Base-by-base conservation (phyloP, 1,140 invertebrate genomes). In the Riptortus pedestris region DNA sequence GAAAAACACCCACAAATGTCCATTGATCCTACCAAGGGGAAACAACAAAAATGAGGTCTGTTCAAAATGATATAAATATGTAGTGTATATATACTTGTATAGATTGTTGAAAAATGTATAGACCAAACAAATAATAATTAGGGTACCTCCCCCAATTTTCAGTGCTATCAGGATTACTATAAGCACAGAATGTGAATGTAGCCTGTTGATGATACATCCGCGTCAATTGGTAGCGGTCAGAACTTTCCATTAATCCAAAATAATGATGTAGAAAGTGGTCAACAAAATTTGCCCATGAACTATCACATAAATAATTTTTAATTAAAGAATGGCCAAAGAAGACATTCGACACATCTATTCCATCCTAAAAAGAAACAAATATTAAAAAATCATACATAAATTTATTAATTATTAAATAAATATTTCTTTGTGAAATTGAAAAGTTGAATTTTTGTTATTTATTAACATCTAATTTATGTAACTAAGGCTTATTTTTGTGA, bases 181-280 rank as follows among this genome's bases (percentile, higher is more conserved):
- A 55, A 18, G 22, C 24, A 55, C 20, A 55, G 12, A 55, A 26
- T 18, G 20, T 55, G 22, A 55, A 55, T 3, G 3, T 22, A 55
- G 51, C 51, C 12, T 18, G 5, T 55, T 55, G 18, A 26, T 64
- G 63, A 28, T 64, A 64, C 12, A 38, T 45, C 27, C 52, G 31
- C n/a, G 11, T 47, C 22, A 64, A 28, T 9, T 59, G 27, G 5
- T 59, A 22, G 9, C 52, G 27, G 18, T 59, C 38, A 2, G 51
- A 14, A 27, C 51, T 59, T 22, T 64, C 63, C 31, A 64, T 24
- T 9, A 64, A 33, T 7, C 20, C 22, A 29, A 59, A 64, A 60
- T 64, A 64, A 47, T 64, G 63, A 33, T 64, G 63, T 2, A 58
- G 55, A 31, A 64, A 64, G 52, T 64, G 63, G 59, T 64, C 63